Base-by-base conservation (phyloP, 2,797 vertebrate species). In the Sitta carolinensis region DNA sequence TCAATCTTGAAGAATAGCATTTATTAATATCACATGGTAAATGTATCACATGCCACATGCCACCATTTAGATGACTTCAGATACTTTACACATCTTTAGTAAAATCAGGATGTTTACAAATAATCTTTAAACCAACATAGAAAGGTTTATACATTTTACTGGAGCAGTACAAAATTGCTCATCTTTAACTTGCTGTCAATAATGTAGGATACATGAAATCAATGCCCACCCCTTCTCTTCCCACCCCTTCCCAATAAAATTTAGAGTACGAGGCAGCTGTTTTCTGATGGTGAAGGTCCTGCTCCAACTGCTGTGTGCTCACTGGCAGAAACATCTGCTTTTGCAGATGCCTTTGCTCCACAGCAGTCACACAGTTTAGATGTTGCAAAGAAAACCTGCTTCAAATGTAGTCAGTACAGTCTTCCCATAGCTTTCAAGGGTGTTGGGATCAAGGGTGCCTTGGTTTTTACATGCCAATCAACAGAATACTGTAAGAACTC, bases 11-110 rank as follows among this genome's bases (percentile, higher is more conserved):
- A 79, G 38, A 86, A 84, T 1, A 88, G 21, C 17, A 30, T 96
- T 96, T 96, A 94, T 90, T 96, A 78, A 42, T 62, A 75, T 8
- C 23, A 90, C 63, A 43, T 73, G 45, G 43, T 90, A 94, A 88
- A 93, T 45, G 1, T 42, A 77, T 36, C 38, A 50, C 36, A 36
- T 70, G 61, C 19, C 22, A 76, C 47, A 43, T 85, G 50, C 51
- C 68, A 94, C 78, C 62, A 30, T 30, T 63, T 42, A 77, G 38
- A 81, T 16, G 47, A 48, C 58, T 81, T 94, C 43, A 72, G 48
- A 3, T 67, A 90, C 20, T 86, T 63, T 40, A 84, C 20, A 59
- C 13, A 76, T 55, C 48, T 87, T 83, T 47, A 84, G 45, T 47
- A 90, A 72, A 70, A 78, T 29, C 40, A 47, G 25, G 61, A 59